A percentile compares a stretch with the other conserved stretches of the same genome.
phyloP scores from a whole-genome alignment of 1,140 invertebrate genomes.

The Dendroctonus ponderosae region DNA sequence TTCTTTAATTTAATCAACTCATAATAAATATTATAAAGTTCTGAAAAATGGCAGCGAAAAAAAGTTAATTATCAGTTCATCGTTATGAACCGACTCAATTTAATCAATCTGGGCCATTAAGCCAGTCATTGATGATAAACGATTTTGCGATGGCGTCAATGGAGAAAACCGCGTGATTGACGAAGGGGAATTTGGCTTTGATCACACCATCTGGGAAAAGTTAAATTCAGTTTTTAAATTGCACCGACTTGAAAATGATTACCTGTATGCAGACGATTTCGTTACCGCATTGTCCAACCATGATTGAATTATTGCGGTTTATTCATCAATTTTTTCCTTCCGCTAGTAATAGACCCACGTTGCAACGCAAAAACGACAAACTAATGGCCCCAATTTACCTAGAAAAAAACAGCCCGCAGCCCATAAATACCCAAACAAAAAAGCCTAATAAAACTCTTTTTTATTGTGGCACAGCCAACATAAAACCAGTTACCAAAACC shows the following conservation, averaged over 20 bases:
- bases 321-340: no score
- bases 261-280: neutral
- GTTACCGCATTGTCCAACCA: no score
- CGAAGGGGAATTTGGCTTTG: conserved; percentile 9
- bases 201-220: conserved; percentile 6
- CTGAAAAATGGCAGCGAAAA: no score
- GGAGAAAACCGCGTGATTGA: conserved; percentile 7
- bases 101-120: conserved; percentile 17
- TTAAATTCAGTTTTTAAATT: conserved; percentile 3
- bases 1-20: conserved; percentile 11
- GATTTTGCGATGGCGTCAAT: conserved; percentile 11
- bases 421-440: no score
- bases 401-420: no score
- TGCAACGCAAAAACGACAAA: no score
- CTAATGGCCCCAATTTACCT: no score
- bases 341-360: no score
- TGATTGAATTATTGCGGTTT: no score
- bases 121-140: conserved; percentile 12
- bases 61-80: conserved; percentile 10
- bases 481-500: no score
- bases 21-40: neutral
- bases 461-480: no score
- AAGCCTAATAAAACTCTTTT: no score
- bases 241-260: neutral
- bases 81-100: conserved; percentile 8